Percentiles rank a stretch among this genome's conserved stretches.
Conservation (phyloP, 2,113 vertebrate species). For the Heterocephalus glaber region DNA sequence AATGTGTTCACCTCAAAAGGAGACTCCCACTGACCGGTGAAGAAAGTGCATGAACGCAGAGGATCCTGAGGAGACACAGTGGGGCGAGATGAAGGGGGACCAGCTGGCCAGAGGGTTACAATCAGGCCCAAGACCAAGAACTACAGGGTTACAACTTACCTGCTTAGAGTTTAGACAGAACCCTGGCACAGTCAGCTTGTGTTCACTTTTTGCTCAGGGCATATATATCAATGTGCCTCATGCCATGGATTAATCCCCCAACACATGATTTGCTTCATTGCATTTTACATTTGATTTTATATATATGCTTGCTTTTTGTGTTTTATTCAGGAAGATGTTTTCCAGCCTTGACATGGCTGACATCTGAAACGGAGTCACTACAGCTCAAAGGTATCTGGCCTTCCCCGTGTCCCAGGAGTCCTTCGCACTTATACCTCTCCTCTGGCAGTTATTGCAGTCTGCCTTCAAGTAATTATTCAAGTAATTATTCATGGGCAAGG, state of each 20-base stretch:
- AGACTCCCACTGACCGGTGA: neutral
- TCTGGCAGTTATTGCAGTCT: neutral
- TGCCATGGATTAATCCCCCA: neutral
- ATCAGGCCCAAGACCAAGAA: neutral
- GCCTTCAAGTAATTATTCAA: neutral
- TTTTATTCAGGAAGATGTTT: slow-evolving; percentile 11
- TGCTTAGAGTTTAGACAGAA: neutral
- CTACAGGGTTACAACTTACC: neutral
- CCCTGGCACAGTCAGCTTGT: neutral
- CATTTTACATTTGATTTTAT: neutral
- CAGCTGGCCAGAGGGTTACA: neutral
- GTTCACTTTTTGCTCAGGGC: no score
- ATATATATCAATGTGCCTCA: neutral
- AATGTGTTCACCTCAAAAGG: neutral
- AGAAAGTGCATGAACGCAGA: neutral
- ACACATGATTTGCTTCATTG: neutral
- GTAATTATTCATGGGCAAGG: neutral
- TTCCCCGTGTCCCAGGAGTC: neutral
- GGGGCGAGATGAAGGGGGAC: neutral
- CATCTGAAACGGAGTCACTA: neutral
- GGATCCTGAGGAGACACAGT: neutral
- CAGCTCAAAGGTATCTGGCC: neutral
- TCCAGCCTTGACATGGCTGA: neutral
- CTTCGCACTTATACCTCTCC: neutral
- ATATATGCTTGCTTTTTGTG: neutral